Evolutionary conservation across 2,113 vertebrate genomes (phyloP), one percentile per base, ranked within the genome.

Genomic region (Festucalex cinctus): DNA sequence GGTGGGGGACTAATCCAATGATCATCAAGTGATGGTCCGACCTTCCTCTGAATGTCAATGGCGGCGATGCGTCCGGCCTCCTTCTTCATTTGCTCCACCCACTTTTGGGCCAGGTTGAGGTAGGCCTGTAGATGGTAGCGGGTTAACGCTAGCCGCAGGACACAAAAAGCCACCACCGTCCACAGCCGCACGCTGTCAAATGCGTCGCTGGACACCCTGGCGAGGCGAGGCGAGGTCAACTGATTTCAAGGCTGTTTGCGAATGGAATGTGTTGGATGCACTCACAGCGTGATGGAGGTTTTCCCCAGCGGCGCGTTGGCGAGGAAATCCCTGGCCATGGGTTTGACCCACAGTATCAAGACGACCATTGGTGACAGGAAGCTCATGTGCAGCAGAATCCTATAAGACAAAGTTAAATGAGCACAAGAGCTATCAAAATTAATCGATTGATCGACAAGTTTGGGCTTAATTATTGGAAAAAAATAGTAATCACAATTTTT

Each of bases 91-190:
- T 91, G 93, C 63, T 94, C 92, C 84, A 96, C 95, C 85, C 95
- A 96, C 77, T 93, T 90, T 78, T 92, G 90, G 0, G 96, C 91
- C 70, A 99, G 90, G 69, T 93, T 92, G 68, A 99, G 93, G 87
- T 99, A 99, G 0, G 97, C 97, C 90, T 99, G 97, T 78, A 99
- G 87, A 86, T 98, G 96, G 43, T 80, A 89, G 3, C 94, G 93
- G 1, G 92, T 93, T 70, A 96, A 69, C 0, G 77, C 85, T 56
- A 98, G 78, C 7, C 95, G 91, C 74, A 98, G 75, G 16, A 88
- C 74, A 44, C 95, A 96, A 57, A 94, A 78, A 0, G 5, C 83
- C 35, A 97, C 84, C 2, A 99, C 58, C 41, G 85, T 79, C 95
- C 97, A 98, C 65, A 99, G 93, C 5, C 97, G 95, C 5, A 85